Evolutionary conservation across 2,888 invertebrate genomes (phyloP).

Genomic region (Athripsodes cinereus): DNA sequence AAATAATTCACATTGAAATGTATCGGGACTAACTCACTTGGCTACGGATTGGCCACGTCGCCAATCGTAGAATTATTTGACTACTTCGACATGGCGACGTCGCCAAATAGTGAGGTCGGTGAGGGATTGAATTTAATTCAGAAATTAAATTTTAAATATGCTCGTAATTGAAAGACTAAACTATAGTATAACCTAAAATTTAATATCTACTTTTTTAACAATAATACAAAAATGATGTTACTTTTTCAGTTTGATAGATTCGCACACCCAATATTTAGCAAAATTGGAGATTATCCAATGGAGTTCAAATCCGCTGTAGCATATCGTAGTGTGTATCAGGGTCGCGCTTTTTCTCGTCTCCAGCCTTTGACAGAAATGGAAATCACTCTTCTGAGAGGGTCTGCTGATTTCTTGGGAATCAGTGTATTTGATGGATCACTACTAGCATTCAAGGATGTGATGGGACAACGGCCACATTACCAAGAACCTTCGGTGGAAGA

Average conservation of each 20-base stretch:
- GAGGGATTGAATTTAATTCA: too few relatives aligned
- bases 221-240: too few relatives aligned
- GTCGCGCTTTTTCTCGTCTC: slow-evolving; percentile 42
- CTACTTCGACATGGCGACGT: too few relatives aligned
- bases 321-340: slow-evolving; percentile 41
- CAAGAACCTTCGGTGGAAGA: slow-evolving; percentile 18
- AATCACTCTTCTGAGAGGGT: slow-evolving; percentile 33
- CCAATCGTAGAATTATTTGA: too few relatives aligned
- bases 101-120: too few relatives aligned
- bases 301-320: slow-evolving; percentile 42
- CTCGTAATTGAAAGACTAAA: too few relatives aligned
- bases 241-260: slow-evolving; percentile 43
- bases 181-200: too few relatives aligned
- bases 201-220: too few relatives aligned
- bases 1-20: too few relatives aligned
- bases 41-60: too few relatives aligned
- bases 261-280: slow-evolving; percentile 48
- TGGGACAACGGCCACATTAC: slow-evolving; percentile 10
- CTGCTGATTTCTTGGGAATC: slow-evolving; percentile 59
- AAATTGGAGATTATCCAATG: slow-evolving; percentile 46
- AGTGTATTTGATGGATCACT: slow-evolving; percentile 51
- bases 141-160: too few relatives aligned
- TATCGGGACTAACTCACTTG: too few relatives aligned
- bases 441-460: slow-evolving; percentile 29
- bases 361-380: slow-evolving; percentile 44